Evolutionary conservation across 2,113 vertebrate species (phyloP).

Genomic region (Microcebus ravelobensis): DNA sequence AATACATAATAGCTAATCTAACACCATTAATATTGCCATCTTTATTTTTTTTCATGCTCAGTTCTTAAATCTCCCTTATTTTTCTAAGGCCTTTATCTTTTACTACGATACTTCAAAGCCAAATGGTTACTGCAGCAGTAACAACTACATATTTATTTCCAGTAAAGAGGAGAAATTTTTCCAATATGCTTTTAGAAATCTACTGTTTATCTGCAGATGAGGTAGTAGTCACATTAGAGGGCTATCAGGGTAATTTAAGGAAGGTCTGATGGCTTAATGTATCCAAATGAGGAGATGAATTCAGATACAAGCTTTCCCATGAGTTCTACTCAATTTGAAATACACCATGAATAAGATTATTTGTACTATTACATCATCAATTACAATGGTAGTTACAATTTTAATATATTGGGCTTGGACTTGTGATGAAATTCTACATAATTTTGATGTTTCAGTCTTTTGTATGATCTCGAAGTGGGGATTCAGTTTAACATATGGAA

Average conservation of each 20-base stretch:
- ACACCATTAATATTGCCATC: background rate
- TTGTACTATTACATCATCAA: background rate
- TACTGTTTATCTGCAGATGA: background rate
- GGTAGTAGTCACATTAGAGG: background rate
- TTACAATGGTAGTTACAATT: background rate
- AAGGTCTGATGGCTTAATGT: background rate
- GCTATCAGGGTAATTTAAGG: background rate
- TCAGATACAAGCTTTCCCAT: background rate
- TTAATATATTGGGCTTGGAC: background rate
- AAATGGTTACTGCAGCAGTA: background rate
- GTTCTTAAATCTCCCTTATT: background rate
- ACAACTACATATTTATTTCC: background rate
- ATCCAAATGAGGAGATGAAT: background rate
- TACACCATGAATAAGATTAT: background rate
- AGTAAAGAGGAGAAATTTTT: background rate
- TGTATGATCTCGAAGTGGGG: background rate
- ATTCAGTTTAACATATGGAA: background rate
- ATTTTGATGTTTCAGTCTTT: background rate
- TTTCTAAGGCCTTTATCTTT: background rate
- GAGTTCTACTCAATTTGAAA: conserved; percentile 17
- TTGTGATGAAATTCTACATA: background rate
- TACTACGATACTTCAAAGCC: background rate
- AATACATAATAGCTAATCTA: background rate
- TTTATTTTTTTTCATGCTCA: background rate
- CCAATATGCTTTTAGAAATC: background rate